Evolutionary conservation across 2,113 vertebrate genomes (phyloP), one percentile per base, ranked within the genome.

Genomic region (Stigmatopora argus): DNA sequence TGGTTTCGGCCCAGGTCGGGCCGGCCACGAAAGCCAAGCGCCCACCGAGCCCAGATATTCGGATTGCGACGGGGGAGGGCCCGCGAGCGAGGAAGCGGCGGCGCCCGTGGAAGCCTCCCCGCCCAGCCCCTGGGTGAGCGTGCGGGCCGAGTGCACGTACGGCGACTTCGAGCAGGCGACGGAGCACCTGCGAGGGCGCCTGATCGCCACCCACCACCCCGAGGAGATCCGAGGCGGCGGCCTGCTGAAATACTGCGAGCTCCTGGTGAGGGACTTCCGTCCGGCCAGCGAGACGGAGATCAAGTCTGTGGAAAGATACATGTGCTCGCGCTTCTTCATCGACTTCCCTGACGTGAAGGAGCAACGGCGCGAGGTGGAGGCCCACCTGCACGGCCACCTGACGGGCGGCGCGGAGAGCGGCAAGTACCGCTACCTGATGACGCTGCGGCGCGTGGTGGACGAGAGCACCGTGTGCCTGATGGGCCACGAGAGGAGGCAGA

Each of bases 301-400:
- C 71, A 98, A 97, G 82, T 95, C 83, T 3, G 77, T 96, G 66
- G 95, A 99, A 76, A 92, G 95, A 21, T 99, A 99, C 83, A 99
- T 99, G 96, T 99, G 96, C 85, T 98, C 96, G 57, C 92, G 96
- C 47, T 99, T 99, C 87, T 99, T 99, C 87, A 98, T 99, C 45
- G 96, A 99, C 89, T 99, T 98, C 73, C 93, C 96, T 2, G 92
- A 96, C 17, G 89, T 98, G 44, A 82, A 83, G 3, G 94, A 97
- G 83, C 96, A 99, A 85, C 93, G 95, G 74, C 92, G 92, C 67
- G 96, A 96, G 85, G 95, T 99, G 13, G 94, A 99, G 85, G 96
- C 95, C 0, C 96, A 99, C 71, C 77, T 98, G 75, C 91, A 77
- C 69, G 94, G 95, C 83, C 96, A 99, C 75, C 98, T 96, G 83